Percentiles rank a stretch among this genome's conserved stretches.
Conservation (phyloP, 2,113 vertebrate species). For the Pterocles gutturalis region DNA sequence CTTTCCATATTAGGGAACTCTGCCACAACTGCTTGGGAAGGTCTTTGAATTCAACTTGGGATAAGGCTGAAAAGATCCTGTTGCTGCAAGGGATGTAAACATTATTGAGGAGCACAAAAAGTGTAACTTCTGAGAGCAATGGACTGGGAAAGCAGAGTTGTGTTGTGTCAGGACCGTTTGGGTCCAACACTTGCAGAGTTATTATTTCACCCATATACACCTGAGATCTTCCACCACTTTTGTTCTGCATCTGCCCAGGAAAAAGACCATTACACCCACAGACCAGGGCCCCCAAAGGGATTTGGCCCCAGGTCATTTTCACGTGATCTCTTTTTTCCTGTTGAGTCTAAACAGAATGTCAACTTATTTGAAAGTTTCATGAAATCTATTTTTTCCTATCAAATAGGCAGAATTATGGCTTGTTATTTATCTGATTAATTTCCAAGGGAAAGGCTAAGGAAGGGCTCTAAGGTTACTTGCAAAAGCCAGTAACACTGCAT, state of each 20-base stretch:
- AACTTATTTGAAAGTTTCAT: not conserved
- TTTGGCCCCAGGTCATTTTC: not conserved
- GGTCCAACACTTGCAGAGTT: not conserved
- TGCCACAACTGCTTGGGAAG: not conserved
- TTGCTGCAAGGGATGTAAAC: not conserved
- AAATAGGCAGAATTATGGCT: not conserved
- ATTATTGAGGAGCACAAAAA: not conserved
- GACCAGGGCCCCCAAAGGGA: fast-evolving
- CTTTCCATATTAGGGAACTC: not conserved
- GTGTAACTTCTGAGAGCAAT: not conserved
- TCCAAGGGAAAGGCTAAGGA: not conserved
- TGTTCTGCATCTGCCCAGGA: not conserved
- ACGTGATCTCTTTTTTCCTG: not conserved
- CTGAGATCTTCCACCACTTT: not conserved
- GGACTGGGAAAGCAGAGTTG: not conserved
- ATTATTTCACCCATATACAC: not conserved
- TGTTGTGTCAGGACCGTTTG: fast-evolving
- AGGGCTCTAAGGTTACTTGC: not conserved
- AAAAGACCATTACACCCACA: not conserved
- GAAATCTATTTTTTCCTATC: not conserved
- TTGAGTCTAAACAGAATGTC: not conserved
- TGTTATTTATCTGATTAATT: not conserved
- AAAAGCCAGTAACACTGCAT: not conserved
- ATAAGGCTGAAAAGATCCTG: not conserved
- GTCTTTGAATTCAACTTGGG: not conserved